Evolutionary conservation across 2,113 vertebrate genomes (phyloP).

Genomic region (Ellobius talpinus): DNA sequence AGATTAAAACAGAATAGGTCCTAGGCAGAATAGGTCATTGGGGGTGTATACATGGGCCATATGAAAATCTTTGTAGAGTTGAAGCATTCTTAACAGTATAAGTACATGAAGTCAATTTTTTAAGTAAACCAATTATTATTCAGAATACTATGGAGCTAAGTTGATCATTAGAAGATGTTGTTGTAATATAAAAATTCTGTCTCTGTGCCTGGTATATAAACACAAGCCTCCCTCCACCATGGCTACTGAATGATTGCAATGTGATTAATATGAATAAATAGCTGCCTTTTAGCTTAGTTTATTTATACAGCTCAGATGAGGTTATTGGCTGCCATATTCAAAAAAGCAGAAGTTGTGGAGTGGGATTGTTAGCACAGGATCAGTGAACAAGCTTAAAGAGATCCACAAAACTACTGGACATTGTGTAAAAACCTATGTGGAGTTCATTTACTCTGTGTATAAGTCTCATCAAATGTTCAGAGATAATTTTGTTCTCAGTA

Average conservation of each 20-base stretch:
- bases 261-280: constrained; percentile 9
- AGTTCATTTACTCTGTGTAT: constrained; percentile 37
- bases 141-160: constrained; percentile 24
- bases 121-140: constrained; percentile 18
- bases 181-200: background rate
- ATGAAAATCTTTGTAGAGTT: background rate
- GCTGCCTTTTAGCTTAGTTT: constrained; percentile 33
- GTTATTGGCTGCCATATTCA: background rate
- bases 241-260: constrained; percentile 40
- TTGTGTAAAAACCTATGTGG: constrained; percentile 29
- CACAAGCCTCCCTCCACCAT: background rate
- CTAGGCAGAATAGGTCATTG: background rate
- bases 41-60: background rate
- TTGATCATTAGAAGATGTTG: constrained; percentile 14
- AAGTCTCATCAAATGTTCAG: constrained; percentile 27
- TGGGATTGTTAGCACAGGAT: background rate
- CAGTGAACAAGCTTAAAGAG: background rate
- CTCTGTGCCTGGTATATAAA: background rate
- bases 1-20: background rate
- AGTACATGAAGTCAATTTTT: background rate
- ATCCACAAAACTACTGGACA: constrained; percentile 22
- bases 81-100: constrained; percentile 30
- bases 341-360: background rate
- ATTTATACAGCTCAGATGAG: background rate
- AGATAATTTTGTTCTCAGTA: background rate